Base-by-base conservation (phyloP, 2,113 vertebrate species). In the Lucifuga dentata region DNA sequence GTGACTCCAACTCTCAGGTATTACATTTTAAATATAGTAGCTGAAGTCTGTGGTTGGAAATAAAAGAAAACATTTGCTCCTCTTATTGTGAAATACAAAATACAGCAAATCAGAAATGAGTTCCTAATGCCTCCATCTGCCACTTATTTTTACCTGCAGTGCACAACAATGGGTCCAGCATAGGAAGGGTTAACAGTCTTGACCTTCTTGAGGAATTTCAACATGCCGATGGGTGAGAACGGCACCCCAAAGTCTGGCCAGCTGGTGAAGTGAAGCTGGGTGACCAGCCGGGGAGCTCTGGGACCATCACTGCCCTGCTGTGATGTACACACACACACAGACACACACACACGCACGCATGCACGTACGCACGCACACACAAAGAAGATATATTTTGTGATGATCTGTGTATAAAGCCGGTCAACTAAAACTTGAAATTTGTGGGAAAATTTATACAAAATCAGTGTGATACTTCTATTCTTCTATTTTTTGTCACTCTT, bases 171-270 rank as follows among this genome's bases (percentile, higher is more conserved):
- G 6, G 97, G 95, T 44, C 98, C 97, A 0, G 94, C 94, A 0
- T 93, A 95, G 0, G 93, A 83, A 2, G 96, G 95, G 89, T 97
- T 98, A 80, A 97, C 77, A 0, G 91, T 78, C 84, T 95, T 97
- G 82, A 99, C 97, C 78, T 98, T 99, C 84, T 98, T 99, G 67
- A 99, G 94, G 90, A 99, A 99, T 86, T 99, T 99, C 62, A 99
- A 94, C 98, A 99, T 99, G 66, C 98, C 98, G 0, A 99, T 99
- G 43, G 98, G 97, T 0, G 98, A 95, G 91, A 99, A 99, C 2
- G 98, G 98, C 86, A 99, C 98, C 24, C 98, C 97, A 0, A 99
- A 99, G 89, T 99, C 98, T 0, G 98, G 98, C 98, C 98, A 99
- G 93, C 98, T 97, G 90, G 98, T 99, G 76, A 99, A 99, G 89